Conservation (phyloP, 1,140 invertebrate genomes). For the Pentalonia nigronervosa region DNA sequence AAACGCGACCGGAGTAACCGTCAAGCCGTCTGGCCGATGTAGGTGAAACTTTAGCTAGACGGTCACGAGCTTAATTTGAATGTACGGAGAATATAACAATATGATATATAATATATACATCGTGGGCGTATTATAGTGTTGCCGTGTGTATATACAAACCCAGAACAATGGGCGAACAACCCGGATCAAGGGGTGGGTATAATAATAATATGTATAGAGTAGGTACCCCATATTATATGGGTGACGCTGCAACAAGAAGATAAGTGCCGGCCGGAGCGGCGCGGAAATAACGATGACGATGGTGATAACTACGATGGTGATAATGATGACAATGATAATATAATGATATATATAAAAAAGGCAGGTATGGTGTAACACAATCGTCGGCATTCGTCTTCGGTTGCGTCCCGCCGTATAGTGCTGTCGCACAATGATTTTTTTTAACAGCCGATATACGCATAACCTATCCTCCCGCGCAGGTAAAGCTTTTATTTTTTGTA, state of each 20-base stretch:
- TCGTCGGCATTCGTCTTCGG: constrained; percentile 1
- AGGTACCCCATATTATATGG: not conserved
- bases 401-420: not conserved
- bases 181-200: not conserved
- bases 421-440: not conserved
- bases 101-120: not conserved
- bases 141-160: not conserved
- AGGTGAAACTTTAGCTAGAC: not conserved
- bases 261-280: not conserved
- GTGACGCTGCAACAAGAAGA: not conserved
- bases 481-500: not conserved
- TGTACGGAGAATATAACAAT: not conserved
- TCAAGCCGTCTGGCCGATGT: not conserved
- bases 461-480: not conserved
- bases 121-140: not conserved
- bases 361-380: not conserved
- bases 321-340: not conserved
- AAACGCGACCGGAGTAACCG: not conserved
- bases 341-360: not conserved
- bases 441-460: not conserved
- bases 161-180: not conserved
- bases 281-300: not conserved
- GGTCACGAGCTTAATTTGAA: constrained; percentile 39
- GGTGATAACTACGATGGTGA: not conserved
- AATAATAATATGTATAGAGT: not conserved